A percentile compares a stretch with the other conserved stretches of the same genome.
These are phyloP conservation scores for Monoplex corrugatus DNA, from an alignment of 2,888 invertebrate genomes.

Conservation along the genomic window DNA sequence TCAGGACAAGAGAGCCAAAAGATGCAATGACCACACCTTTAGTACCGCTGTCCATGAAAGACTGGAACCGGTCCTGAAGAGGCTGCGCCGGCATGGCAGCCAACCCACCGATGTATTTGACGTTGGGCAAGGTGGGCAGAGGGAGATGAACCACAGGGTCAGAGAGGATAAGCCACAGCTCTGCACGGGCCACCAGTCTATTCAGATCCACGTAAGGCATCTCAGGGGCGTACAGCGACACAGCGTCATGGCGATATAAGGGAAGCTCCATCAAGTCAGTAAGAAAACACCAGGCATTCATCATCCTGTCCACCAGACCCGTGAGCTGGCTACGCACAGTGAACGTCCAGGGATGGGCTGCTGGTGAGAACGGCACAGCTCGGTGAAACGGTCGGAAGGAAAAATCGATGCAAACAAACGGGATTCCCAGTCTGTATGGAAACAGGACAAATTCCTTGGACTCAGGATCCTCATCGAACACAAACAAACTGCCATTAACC, in stretches of 20 bases:
- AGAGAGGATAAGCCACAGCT: conserved; percentile 56
- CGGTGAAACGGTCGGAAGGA: not conserved
- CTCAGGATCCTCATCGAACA: conserved; percentile 11
- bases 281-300: not conserved
- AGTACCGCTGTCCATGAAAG: conserved; percentile 57
- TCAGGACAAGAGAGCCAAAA: conserved; percentile 60
- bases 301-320: conserved; percentile 20
- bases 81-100: conserved; percentile 56
- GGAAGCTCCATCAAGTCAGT: not conserved
- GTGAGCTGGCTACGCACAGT: not conserved
- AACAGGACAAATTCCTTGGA: conserved; percentile 28
- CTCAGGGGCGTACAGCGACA: conserved; percentile 50
- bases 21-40: conserved; percentile 64
- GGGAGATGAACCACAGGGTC: conserved; percentile 62
- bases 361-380: conserved; percentile 40
- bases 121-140: conserved; percentile 59
- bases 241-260: not conserved
- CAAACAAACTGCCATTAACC: conserved; percentile 35
- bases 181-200: conserved; percentile 47
- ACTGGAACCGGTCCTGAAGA: conserved; percentile 54
- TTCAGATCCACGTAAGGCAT: conserved; percentile 41
- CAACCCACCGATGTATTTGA: conserved; percentile 58
- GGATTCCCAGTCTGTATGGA: conserved; percentile 40
- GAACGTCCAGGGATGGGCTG: not conserved
- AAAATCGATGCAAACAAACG: conserved; percentile 19